These are phyloP conservation scores for Rattus norvegicus DNA, from an alignment of 2,113 vertebrate genomes.

Conservation along the genomic window DNA sequence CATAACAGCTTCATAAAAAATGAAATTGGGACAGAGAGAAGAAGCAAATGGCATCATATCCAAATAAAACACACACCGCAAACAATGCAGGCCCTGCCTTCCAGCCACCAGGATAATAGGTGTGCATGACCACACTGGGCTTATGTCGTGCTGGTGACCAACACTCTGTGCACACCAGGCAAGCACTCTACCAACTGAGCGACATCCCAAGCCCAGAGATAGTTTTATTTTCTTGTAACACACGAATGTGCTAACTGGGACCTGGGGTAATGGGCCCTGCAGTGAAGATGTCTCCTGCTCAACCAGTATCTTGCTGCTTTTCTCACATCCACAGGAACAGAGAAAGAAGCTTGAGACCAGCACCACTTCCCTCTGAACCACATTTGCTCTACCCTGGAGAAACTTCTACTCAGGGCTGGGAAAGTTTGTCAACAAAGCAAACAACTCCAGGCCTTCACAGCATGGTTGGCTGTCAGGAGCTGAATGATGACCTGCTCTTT, in stretches of 20 bases:
- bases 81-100: background rate
- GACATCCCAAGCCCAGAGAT: background rate
- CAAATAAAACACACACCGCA: background rate
- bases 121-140: background rate
- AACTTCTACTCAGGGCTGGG: background rate
- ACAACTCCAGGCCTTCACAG: background rate
- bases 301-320: background rate
- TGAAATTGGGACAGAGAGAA: background rate
- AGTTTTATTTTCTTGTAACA: background rate
- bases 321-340: background rate
- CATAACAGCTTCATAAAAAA: background rate
- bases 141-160: background rate
- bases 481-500: background rate
- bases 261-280: background rate
- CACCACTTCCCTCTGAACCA: background rate
- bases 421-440: background rate
- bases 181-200: background rate
- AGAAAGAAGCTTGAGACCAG: background rate
- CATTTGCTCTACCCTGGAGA: background rate
- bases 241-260: background rate
- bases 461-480: background rate
- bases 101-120: background rate
- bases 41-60: background rate
- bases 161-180: too few species aligned
- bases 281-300: background rate